phyloP scores from a whole-genome alignment of 1,140 invertebrate genomes.

The Hestina assimilis region DNA sequence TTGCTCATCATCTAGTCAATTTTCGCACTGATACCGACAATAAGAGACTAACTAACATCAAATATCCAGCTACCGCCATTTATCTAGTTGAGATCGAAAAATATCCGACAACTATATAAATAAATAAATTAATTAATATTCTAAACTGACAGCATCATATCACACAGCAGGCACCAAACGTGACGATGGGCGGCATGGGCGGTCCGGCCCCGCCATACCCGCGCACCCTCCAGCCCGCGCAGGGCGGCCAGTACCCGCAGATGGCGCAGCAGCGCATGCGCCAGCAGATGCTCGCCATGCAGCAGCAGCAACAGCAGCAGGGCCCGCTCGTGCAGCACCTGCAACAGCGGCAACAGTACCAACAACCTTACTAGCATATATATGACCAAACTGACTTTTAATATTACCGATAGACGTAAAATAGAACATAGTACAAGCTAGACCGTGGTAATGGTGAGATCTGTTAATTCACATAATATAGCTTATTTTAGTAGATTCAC shows the following conservation, averaged over 20 bases:
- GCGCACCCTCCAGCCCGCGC: slow-evolving; percentile 73
- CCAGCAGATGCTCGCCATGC: slow-evolving; percentile 81
- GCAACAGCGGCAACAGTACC: slow-evolving; percentile 77
- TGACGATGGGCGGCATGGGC: slow-evolving; percentile 83
- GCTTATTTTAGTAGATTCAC: no score
- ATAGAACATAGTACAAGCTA: neutral
- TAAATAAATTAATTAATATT: no score
- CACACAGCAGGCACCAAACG: slow-evolving; percentile 80
- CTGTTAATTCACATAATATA: no score
- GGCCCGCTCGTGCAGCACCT: slow-evolving; percentile 77
- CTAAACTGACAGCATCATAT: no score
- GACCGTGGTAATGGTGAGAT: neutral
- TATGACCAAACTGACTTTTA: slow-evolving; percentile 1
- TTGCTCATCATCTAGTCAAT: no score
- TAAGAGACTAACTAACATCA: no score
- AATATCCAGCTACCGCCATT: no score
- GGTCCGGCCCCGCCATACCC: slow-evolving; percentile 82
- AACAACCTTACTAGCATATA: slow-evolving; percentile 69
- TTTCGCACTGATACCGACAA: no score
- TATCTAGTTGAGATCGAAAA: no score
- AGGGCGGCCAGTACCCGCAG: slow-evolving; percentile 81
- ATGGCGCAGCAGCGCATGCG: slow-evolving; percentile 78
- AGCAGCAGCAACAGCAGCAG: slow-evolving; percentile 77
- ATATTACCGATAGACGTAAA: no score
- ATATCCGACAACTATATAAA: no score